Evolutionary conservation across 30 jellyfish, hydroid and myxozoan species (phyloP).

Genomic region (Morbakka virulenta): DNA sequence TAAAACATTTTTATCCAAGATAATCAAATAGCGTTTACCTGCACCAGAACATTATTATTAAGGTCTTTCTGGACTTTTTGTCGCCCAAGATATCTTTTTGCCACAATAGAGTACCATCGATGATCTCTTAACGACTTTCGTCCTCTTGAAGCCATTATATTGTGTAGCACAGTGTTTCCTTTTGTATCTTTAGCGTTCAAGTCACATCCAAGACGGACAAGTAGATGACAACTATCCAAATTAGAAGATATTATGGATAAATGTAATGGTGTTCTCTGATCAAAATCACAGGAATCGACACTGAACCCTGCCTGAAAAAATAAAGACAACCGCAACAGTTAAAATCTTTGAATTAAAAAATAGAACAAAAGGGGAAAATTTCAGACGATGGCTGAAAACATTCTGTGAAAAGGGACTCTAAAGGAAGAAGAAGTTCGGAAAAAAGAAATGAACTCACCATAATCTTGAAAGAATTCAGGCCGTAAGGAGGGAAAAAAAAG

Average conservation of each 20-base stretch:
- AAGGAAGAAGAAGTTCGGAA: too few relatives aligned
- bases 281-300: conserved; percentile 36
- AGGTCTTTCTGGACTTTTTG: conserved; percentile 17
- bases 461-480: too few relatives aligned
- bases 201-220: conserved; percentile 47
- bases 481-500: too few relatives aligned
- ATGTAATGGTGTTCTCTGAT: conserved; percentile 60
- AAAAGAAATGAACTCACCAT: too few relatives aligned
- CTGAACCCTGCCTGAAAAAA: conserved; percentile 46
- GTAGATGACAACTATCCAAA: conserved; percentile 14
- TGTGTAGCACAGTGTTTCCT: conserved; percentile 52
- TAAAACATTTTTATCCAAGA: too few relatives aligned
- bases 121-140: conserved; percentile 55
- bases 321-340: too few relatives aligned
- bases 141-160: conserved; percentile 31
- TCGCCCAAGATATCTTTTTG: conserved; percentile 42
- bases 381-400: too few relatives aligned
- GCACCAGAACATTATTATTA: not conserved
- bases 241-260: conserved; percentile 46
- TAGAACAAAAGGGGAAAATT: too few relatives aligned
- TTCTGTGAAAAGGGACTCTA: too few relatives aligned
- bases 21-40: too few relatives aligned
- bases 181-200: conserved; percentile 38
- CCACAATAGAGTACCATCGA: conserved; percentile 32
- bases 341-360: too few relatives aligned